These are phyloP conservation scores for Timandra comae DNA, from an alignment of 2,888 invertebrate species.

Conservation along the genomic window DNA sequence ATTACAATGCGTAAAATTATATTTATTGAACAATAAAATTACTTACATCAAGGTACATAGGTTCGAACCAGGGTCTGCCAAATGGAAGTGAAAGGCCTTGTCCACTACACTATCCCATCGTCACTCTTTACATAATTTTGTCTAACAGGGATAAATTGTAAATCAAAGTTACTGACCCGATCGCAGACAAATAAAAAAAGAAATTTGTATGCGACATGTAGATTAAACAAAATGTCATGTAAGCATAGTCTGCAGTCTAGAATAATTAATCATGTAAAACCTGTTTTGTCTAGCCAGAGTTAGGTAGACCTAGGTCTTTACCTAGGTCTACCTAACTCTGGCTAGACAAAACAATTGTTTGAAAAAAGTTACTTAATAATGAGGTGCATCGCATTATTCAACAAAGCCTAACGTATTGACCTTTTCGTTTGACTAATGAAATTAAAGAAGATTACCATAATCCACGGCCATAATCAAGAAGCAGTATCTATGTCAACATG, in stretches of 20 bases:
- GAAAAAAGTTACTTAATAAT: conserved; percentile 11
- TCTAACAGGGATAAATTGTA: too few species aligned
- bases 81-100: too few species aligned
- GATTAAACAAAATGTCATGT: conserved; percentile 13
- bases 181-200: too few species aligned
- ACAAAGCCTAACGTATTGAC: conserved; percentile 11
- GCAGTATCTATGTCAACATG: conserved; percentile 39
- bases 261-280: conserved; percentile 18
- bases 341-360: conserved; percentile 1
- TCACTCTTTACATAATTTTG: too few species aligned
- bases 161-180: too few species aligned
- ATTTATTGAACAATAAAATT: too few species aligned
- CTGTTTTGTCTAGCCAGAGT: too few species aligned
- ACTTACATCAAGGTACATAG: too few species aligned
- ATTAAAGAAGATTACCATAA: conserved; percentile 22
- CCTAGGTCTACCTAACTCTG: neutral
- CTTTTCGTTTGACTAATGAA: conserved; percentile 19
- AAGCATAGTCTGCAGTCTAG: conserved; percentile 10
- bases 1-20: too few species aligned
- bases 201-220: conserved; percentile 19
- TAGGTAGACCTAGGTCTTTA: conserved; percentile 8
- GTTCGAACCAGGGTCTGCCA: too few species aligned
- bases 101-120: too few species aligned
- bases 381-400: conserved; percentile 12
- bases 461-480: conserved; percentile 26